phyloP scores from a whole-genome alignment of 2,113 vertebrate species.

The Sminthopsis crassicaudata region DNA sequence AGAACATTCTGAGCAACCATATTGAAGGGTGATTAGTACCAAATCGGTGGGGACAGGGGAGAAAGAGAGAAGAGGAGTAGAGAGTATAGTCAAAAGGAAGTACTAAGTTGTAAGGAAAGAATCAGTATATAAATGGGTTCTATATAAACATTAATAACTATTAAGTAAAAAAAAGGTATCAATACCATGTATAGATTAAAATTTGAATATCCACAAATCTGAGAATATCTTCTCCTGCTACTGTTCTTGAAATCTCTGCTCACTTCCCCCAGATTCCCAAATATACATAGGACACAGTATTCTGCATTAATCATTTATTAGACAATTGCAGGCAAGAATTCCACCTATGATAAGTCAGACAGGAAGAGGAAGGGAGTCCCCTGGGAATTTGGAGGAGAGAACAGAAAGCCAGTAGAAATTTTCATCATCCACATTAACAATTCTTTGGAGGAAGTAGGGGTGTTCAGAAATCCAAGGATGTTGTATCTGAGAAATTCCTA shows the following conservation, averaged over 20 bases:
- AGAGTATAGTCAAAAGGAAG: not conserved
- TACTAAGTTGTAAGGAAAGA: not conserved
- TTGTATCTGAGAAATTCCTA: not conserved
- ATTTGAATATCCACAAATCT: not conserved
- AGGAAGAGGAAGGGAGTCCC: not conserved
- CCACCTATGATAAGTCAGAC: not conserved
- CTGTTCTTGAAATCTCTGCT: not conserved
- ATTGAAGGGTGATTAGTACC: not conserved
- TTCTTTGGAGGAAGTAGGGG: not conserved
- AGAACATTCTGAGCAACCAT: not conserved
- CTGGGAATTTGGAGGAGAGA: not conserved
- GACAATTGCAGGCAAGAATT: not conserved
- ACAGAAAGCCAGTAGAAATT: not conserved
- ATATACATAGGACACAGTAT: not conserved
- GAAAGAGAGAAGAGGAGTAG: too few relatives aligned
- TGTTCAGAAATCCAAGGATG: not conserved
- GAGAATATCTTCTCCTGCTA: fast-evolving
- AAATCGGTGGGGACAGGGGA: not conserved
- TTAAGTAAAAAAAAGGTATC: not conserved
- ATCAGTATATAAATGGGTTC: not conserved
- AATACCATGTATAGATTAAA: not conserved
- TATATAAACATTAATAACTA: not conserved
- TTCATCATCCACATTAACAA: not conserved
- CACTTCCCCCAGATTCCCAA: not conserved
- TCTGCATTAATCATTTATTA: not conserved